Evolutionary conservation across 92 coral and sea anemone species (phyloP).

Genomic region (Actinostola sp.): DNA sequence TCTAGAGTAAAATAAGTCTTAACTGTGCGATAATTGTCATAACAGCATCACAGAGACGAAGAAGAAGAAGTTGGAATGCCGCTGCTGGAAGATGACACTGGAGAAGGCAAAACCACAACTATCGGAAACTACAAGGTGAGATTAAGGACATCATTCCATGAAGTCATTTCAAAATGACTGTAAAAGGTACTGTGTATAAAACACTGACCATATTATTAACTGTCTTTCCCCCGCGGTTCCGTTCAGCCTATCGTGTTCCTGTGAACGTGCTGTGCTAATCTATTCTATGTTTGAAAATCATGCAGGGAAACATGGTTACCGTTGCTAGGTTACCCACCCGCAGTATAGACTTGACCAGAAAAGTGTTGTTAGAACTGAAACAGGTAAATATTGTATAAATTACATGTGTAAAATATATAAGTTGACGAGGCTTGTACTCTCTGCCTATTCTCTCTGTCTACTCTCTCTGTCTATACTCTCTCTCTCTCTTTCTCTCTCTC

Average conservation of each 20-base stretch:
- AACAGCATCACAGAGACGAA: slow-evolving; percentile 31
- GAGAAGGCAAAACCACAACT: slow-evolving; percentile 82
- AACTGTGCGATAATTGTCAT: background rate
- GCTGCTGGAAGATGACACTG: slow-evolving; percentile 63
- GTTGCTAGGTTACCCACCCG: slow-evolving; percentile 87
- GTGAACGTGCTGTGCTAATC: background rate
- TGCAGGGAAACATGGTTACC: slow-evolving; percentile 90
- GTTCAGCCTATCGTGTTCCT: background rate
- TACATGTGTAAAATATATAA: background rate
- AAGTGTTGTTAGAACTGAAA: slow-evolving; percentile 85
- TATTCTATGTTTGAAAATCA: background rate
- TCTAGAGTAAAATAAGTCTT: too few relatives aligned
- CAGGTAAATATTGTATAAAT: slow-evolving; percentile 50
- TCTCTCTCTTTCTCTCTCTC: background rate
- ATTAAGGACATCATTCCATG: too few relatives aligned
- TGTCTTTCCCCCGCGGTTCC: too few relatives aligned
- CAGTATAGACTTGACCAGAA: slow-evolving; percentile 84
- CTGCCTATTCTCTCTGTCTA: background rate
- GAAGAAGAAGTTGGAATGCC: slow-evolving; percentile 61
- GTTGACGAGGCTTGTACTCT: too few relatives aligned
- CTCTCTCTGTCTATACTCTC: background rate
- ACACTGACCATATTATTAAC: too few relatives aligned
- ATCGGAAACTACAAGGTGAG: slow-evolving; percentile 85
- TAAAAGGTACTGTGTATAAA: too few relatives aligned
- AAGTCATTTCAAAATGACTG: too few relatives aligned